Evolutionary conservation across 2,113 vertebrate species (phyloP).

Genomic region (mouse (Mus musculus)): GRCm39 chrX:96672001-96672500

Average conservation of each 20-base stretch:
- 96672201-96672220: not conserved
- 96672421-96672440: not conserved
- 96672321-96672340: not conserved
- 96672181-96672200: not conserved
- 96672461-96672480: not conserved
- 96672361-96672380: not conserved
- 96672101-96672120: not conserved
- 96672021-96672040: not conserved
- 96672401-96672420: not conserved
- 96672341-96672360: not conserved
- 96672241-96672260: not conserved
- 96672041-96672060: no score
- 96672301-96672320: not conserved
- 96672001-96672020: not conserved
- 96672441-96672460: not conserved
- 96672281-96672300: not conserved
- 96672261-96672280: not conserved
- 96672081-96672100: not conserved
- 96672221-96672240: not conserved
- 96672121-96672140: not conserved
- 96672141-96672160: not conserved
- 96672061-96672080: not conserved
- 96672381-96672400: not conserved
- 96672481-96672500: not conserved
- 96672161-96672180: not conserved